These are phyloP conservation scores for Epinotia bilunana DNA, from an alignment of 2,888 invertebrate species.

Conservation along the genomic window DNA sequence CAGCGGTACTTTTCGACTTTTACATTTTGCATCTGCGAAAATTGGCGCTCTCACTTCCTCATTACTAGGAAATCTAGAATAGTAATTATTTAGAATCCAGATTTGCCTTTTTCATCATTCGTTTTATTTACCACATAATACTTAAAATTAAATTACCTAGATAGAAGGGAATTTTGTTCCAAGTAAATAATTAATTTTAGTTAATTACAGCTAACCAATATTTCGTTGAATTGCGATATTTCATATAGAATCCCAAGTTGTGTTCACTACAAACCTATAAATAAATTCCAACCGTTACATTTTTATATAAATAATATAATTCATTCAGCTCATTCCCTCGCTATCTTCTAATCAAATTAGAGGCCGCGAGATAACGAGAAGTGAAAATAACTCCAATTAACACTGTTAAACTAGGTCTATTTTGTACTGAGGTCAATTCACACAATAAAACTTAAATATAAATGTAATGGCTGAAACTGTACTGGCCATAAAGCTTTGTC, in stretches of 20 bases:
- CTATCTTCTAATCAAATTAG: slow-evolving; percentile 32
- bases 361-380: slow-evolving; percentile 18
- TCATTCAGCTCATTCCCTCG: not conserved
- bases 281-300: slow-evolving; percentile 16
- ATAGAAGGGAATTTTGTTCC: no score
- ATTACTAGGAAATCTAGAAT: no score
- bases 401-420: slow-evolving; percentile 4
- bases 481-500: slow-evolving; percentile 19
- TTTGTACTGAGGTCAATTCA: slow-evolving; percentile 22
- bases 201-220: not conserved
- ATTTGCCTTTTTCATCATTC: no score
- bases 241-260: not conserved
- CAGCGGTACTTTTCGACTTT: no score
- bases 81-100: no score
- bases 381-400: slow-evolving; percentile 25
- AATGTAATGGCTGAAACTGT: slow-evolving; percentile 14
- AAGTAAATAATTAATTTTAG: not conserved
- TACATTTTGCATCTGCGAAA: no score
- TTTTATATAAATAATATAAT: slow-evolving; percentile 16
- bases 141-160: no score
- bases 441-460: slow-evolving; percentile 26
- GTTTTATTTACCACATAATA: no score
- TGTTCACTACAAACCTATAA: not conserved
- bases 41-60: no score
- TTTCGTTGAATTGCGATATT: slow-evolving; percentile 1